Base-by-base conservation (phyloP, 2,888 invertebrate genomes). In the Cataglyphis albicans region DNA sequence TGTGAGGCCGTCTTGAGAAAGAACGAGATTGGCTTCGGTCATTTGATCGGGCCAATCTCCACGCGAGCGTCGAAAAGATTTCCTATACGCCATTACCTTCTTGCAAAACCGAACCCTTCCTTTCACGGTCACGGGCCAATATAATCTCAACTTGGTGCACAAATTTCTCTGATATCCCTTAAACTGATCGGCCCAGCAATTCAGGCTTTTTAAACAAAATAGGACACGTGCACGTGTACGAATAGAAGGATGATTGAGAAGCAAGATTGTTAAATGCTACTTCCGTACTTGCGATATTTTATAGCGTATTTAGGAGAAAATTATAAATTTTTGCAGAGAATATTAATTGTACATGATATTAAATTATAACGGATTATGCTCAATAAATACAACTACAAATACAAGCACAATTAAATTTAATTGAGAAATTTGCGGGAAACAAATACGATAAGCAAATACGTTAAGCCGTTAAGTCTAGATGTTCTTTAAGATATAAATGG, bases 11-110 rank as follows among this genome's bases (percentile, higher is more conserved):
- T 52, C 61, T 70, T 74, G 74, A 76, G 78, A 76, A 83, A 73
- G 81, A 61, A 82, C 70, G 75, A 86, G 76, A 90, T 87, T 86
- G 86, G 74, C 61, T 65, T 21, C 44, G 67, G 52, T 12, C 83
- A 83, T 84, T 83, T 84, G 80, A 86, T 87, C 82, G 86, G 44
- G 29, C 41, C 88, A 85, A 89, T 85, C 80, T 86, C 74, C 80
- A 15, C 85, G 67, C 18, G 83, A 76, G 76, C 67, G 67, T 74
- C 82, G 76, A 80, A 83, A 81, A 76, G 83, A 90, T 89, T 85
- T 68, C 61, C 59, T 59, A 70, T 78, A 72, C 35, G 32, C 87
- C 75, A 81, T 84, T 85, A 85, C 29, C 63, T 64, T 32, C 38
- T 57, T 10, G 44, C 35, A 44, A 48, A n/a, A 21, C 52, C 48